Evolutionary conservation across 2,888 invertebrate genomes (phyloP).

Genomic region (Folsomia manolachei): DNA sequence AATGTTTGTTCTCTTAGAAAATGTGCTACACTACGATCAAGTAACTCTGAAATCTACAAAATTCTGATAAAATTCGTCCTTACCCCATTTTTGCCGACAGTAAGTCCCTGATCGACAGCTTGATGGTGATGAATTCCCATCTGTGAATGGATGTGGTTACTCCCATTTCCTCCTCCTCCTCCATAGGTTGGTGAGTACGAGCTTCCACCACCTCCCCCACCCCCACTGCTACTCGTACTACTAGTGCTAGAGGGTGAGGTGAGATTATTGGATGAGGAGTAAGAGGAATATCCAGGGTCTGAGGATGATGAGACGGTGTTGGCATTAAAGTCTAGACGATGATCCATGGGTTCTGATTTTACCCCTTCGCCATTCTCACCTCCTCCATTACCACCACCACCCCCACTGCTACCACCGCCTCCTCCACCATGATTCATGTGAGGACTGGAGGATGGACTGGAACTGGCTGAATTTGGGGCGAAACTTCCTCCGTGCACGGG

Average conservation of each 20-base stretch:
- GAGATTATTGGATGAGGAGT: constrained; percentile 52
- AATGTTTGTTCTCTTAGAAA: background rate
- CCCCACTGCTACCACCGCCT: background rate
- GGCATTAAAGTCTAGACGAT: constrained; percentile 56
- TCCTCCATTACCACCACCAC: no score
- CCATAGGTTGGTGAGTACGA: background rate
- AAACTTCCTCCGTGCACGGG: constrained; percentile 73
- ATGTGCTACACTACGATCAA: background rate
- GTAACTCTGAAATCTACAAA: no score
- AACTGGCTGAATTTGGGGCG: constrained; percentile 41
- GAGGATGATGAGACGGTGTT: constrained; percentile 63
- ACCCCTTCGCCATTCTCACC: constrained; percentile 37
- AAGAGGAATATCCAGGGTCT: constrained; percentile 51
- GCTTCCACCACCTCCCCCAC: constrained; percentile 23
- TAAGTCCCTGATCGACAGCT: background rate
- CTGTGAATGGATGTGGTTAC: background rate
- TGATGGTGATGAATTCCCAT: background rate
- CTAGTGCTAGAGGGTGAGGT: constrained; percentile 45
- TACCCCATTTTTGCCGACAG: constrained; percentile 8
- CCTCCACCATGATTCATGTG: constrained; percentile 15
- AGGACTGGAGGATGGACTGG: constrained; percentile 24
- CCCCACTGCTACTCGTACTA: constrained; percentile 34
- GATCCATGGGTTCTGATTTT: constrained; percentile 80
- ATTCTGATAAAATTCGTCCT: background rate
- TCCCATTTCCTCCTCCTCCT: background rate